Conservation (phyloP, 2,888 invertebrate species). For the Cataglyphis cursor region DNA sequence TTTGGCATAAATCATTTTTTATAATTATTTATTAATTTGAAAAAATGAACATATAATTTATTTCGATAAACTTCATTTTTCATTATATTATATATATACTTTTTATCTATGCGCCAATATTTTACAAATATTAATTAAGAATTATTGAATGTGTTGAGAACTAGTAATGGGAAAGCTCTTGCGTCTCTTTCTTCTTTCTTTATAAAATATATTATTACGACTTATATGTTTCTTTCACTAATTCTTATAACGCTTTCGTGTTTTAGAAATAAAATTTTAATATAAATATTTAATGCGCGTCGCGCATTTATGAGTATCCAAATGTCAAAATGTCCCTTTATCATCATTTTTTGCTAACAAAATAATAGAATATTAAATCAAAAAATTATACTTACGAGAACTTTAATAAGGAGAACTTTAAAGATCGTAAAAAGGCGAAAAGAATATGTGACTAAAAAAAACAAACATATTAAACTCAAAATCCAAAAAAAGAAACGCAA, state of each 20-base stretch:
- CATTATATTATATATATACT: not conserved
- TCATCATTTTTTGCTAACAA: not conserved
- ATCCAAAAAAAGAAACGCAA: too few relatives aligned
- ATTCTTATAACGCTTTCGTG: not conserved
- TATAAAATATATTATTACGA: constrained; percentile 15
- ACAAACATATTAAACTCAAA: too few relatives aligned
- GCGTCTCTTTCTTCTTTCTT: not conserved
- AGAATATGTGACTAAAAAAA: too few relatives aligned
- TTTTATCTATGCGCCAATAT: not conserved
- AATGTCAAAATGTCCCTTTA: not conserved
- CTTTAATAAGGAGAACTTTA: too few relatives aligned
- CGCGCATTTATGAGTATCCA: not conserved
- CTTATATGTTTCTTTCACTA: not conserved
- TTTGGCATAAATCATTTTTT: not conserved
- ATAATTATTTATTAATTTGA: not conserved
- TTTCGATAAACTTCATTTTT: not conserved
- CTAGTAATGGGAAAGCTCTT: not conserved
- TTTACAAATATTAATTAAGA: not conserved
- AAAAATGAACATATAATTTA: not conserved
- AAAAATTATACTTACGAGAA: too few relatives aligned
- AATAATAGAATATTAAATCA: too few relatives aligned
- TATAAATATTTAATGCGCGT: not conserved
- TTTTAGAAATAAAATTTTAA: not conserved
- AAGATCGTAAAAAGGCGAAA: too few relatives aligned
- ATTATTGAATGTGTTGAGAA: not conserved